phyloP scores from a whole-genome alignment of 2,113 vertebrate genomes.

The Chloroceryle aenea region DNA sequence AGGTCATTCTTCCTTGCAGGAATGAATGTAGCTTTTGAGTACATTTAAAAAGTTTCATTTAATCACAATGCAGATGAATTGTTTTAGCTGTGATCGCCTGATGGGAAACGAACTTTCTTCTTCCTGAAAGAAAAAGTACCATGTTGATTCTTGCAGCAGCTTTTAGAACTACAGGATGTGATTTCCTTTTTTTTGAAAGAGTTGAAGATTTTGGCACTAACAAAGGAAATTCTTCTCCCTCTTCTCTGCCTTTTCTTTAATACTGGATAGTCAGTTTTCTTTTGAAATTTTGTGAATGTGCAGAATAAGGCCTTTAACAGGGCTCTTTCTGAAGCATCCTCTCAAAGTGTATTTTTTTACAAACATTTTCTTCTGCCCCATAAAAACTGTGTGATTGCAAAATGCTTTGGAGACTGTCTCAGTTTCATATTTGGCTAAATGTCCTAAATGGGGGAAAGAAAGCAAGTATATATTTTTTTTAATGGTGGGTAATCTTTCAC shows the following conservation, averaged over 20 bases:
- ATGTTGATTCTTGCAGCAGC: slow-evolving; percentile 66
- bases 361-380: not conserved
- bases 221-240: slow-evolving; percentile 33
- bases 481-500: not conserved
- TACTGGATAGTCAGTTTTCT: not conserved
- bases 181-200: slow-evolving; percentile 32
- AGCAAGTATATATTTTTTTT: not conserved
- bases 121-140: slow-evolving; percentile 67
- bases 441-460: not conserved
- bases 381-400: not conserved
- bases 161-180: slow-evolving; percentile 71
- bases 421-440: not conserved
- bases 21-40: slow-evolving; percentile 79
- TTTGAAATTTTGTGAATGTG: not conserved
- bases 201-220: slow-evolving; percentile 65
- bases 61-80: slow-evolving; percentile 58
- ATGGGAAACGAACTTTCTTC: slow-evolving; percentile 77
- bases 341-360: not conserved
- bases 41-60: slow-evolving; percentile 68
- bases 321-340: not conserved
- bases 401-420: not conserved
- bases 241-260: slow-evolving; percentile 13
- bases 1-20: slow-evolving; percentile 66
- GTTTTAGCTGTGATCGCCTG: slow-evolving; percentile 67
- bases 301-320: not conserved